A percentile compares a stretch with the other conserved stretches of the same genome.
phyloP scores from a whole-genome alignment of 2,888 invertebrate species.

The Cheilosia vulpina region DNA sequence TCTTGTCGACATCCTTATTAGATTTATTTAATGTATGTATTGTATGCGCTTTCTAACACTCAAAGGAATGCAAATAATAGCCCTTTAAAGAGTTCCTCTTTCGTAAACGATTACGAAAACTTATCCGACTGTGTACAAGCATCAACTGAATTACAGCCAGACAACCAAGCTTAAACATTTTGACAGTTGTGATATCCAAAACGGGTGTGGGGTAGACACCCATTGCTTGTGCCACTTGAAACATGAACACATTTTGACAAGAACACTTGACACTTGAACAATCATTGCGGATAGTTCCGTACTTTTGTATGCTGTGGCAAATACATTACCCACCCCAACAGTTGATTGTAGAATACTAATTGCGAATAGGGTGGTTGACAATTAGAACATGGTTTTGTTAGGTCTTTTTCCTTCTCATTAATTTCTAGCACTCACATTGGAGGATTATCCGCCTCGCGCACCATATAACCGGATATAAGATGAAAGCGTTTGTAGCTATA shows the following conservation, averaged over 20 bases:
- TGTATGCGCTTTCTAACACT: too few relatives aligned
- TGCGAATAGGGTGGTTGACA: slow-evolving; percentile 44
- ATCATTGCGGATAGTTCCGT: slow-evolving; percentile 14
- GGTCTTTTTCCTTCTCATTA: slow-evolving; percentile 61
- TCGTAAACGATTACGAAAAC: background rate
- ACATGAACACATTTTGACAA: slow-evolving; percentile 51
- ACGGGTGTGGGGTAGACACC: background rate
- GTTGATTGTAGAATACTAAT: slow-evolving; percentile 27
- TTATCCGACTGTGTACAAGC: background rate
- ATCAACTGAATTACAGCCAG: background rate
- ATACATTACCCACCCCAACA: slow-evolving; percentile 14
- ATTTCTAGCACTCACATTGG: slow-evolving; percentile 43
- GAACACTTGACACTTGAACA: slow-evolving; percentile 45
- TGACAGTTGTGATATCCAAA: slow-evolving; percentile 30
- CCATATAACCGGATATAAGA: slow-evolving; percentile 13
- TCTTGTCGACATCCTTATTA: too few relatives aligned
- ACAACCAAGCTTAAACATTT: slow-evolving; percentile 32
- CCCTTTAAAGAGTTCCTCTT: background rate
- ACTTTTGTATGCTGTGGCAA: background rate
- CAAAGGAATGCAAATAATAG: background rate
- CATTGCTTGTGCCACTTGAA: slow-evolving; percentile 1
- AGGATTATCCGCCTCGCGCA: slow-evolving; percentile 5
- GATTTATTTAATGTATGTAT: too few relatives aligned
- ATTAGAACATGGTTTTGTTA: slow-evolving; percentile 43
- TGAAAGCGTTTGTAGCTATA: background rate